Evolutionary conservation across 2,113 vertebrate species (phyloP).

Genomic region (Notarius lentiginosus): DNA sequence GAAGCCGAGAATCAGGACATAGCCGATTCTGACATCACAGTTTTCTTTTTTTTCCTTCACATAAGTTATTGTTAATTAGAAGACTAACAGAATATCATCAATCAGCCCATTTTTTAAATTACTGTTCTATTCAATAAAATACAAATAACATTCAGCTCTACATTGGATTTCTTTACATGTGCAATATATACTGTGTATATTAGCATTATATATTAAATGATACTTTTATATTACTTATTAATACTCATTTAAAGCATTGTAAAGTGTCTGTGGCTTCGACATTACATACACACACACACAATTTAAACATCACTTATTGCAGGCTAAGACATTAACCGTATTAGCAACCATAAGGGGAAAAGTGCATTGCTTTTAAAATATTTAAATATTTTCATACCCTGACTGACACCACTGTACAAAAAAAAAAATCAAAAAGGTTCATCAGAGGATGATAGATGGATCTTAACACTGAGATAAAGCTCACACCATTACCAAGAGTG

Average conservation of each 20-base stretch:
- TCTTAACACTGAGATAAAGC: conserved; percentile 15
- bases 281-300: neutral
- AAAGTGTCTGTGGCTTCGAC: conserved; percentile 4
- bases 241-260: neutral
- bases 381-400: conserved; percentile 3
- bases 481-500: conserved; percentile 14
- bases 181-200: neutral
- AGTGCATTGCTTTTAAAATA: conserved; percentile 17
- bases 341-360: neutral
- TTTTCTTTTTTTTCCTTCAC: neutral
- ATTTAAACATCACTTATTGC: conserved; percentile 20
- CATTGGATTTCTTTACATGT: neutral
- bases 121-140: neutral
- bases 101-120: neutral
- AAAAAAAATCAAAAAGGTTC: neutral
- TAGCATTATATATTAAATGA: neutral
- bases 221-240: neutral
- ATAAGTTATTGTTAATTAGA: neutral
- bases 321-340: neutral
- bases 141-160: neutral
- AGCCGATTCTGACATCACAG: neutral
- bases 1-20: neutral
- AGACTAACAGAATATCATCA: neutral
- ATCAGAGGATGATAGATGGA: neutral
- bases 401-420: conserved; percentile 4